Conservation (phyloP, 2,797 vertebrate genomes). For the Leptoclinus maculatus region DNA sequence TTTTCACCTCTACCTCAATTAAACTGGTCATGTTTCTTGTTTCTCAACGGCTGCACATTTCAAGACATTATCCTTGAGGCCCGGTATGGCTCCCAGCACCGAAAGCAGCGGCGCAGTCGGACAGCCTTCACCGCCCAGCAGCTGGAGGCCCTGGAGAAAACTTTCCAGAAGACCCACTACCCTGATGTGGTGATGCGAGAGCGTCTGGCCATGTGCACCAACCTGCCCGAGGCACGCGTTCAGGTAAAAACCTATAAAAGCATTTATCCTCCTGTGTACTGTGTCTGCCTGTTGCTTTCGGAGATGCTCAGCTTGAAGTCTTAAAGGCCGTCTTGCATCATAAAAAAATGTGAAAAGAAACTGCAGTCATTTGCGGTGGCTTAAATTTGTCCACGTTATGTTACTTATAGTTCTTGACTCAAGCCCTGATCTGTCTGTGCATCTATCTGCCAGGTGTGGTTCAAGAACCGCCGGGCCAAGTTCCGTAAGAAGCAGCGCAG, state of each 20-base stretch:
- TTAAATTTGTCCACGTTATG: background rate
- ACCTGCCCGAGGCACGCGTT: constrained; percentile 97
- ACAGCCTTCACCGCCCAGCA: constrained; percentile 98
- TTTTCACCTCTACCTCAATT: constrained; percentile 86
- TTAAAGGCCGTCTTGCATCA: background rate
- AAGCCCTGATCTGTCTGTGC: background rate
- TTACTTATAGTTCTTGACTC: background rate
- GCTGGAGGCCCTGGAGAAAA: constrained; percentile 98
- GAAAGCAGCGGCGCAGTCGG: constrained; percentile 97
- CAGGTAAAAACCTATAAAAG: constrained; percentile 85
- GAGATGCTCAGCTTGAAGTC: background rate
- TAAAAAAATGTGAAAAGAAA: background rate
- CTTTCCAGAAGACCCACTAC: constrained; percentile 99
- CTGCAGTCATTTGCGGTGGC: background rate
- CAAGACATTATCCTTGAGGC: constrained; percentile 99
- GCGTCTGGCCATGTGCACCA: constrained; percentile 98
- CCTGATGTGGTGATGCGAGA: constrained; percentile 99
- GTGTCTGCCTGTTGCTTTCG: background rate
- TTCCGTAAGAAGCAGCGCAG: constrained; percentile 99
- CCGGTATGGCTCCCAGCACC: constrained; percentile 98
- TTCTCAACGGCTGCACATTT: constrained; percentile 98
- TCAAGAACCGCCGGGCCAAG: constrained; percentile 98
- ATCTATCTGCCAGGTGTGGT: constrained; percentile 90
- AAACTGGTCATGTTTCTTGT: constrained; percentile 92
- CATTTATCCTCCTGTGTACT: background rate